Base-by-base conservation (phyloP, 2,888 invertebrate genomes). In the Ochropacha duplaris region DNA sequence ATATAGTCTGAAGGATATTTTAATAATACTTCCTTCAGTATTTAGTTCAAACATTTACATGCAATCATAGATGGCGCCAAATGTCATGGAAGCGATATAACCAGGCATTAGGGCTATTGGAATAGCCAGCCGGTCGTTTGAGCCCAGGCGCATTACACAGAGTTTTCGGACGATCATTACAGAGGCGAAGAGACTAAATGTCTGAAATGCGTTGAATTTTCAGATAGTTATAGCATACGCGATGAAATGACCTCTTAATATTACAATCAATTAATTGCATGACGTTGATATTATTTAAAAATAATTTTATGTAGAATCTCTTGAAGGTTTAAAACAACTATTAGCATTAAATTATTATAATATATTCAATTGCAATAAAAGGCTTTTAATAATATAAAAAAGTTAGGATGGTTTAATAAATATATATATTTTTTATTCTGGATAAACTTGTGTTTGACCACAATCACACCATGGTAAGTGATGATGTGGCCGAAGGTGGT, bases 91-190 rank as follows among this genome's bases (percentile, higher is more conserved):
- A 68, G 74, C 69, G 71, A 78, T 77, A 79, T 78, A 72, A 69
- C 65, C 71, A 65, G 65, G 69, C 76, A 79, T 79, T 78, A 79
- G 72, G 69, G 72, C 76, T 76, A 84, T 83, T 81, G 78, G 78
- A 79, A 84, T 83, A 77, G 76, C 71, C 81, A 78, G 82, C 65
- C 79, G 74, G 76, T 81, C 84, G 81, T 86, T 82, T 81, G 67
- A 67, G 66, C 57, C 65, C 59, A 62, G 64, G 68, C 69, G 65
- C 52, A 57, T 64, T 54, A 63, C 59, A 57, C 51, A 22, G 59
- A 66, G 62, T 66, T 69, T 76, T 74, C 66, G 70, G 69, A 58
- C 63, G 54, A 60, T 63, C 71, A 69, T 75, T 72, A 76, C 68
- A 63, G 62, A 54, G 57, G 59, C 61, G 57, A 56, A 60, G 55